Percentiles rank a stretch among this genome's conserved stretches.
Conservation (phyloP, 2,113 vertebrate genomes). For the Cinclus cinclus region DNA sequence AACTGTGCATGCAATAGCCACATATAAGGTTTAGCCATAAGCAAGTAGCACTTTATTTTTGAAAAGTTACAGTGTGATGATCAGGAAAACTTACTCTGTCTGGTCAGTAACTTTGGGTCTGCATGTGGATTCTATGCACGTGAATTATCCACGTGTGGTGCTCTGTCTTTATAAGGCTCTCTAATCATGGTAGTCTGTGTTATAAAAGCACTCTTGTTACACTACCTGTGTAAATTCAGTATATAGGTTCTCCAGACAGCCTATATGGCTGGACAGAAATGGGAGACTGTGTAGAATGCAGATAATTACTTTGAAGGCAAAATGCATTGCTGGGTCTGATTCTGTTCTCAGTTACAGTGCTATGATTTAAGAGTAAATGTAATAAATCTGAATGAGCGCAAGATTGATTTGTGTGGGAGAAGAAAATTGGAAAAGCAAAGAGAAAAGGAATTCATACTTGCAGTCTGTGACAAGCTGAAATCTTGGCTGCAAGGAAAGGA, state of each 20-base stretch:
- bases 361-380: background rate
- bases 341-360: slow-evolving; percentile 29
- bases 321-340: slow-evolving; percentile 33
- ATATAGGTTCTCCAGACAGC: background rate
- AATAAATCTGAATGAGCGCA: background rate
- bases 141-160: slow-evolving; percentile 20
- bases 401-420: background rate
- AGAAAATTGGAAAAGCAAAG: background rate
- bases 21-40: slow-evolving; percentile 50
- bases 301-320: background rate
- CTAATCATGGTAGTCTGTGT: background rate
- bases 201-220: background rate
- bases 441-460: background rate
- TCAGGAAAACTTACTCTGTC: background rate
- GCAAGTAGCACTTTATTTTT: slow-evolving; percentile 54
- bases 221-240: background rate
- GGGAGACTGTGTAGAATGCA: background rate
- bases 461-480: background rate
- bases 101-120: background rate
- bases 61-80: background rate
- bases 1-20: slow-evolving; percentile 59
- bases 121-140: slow-evolving; percentile 35
- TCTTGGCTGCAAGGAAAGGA: background rate
- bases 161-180: slow-evolving; percentile 1
- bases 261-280: background rate